Evolutionary conservation across 2,113 vertebrate genomes (phyloP), one percentile per base, ranked within the genome.

Genomic region (Cynocephalus volans): DNA sequence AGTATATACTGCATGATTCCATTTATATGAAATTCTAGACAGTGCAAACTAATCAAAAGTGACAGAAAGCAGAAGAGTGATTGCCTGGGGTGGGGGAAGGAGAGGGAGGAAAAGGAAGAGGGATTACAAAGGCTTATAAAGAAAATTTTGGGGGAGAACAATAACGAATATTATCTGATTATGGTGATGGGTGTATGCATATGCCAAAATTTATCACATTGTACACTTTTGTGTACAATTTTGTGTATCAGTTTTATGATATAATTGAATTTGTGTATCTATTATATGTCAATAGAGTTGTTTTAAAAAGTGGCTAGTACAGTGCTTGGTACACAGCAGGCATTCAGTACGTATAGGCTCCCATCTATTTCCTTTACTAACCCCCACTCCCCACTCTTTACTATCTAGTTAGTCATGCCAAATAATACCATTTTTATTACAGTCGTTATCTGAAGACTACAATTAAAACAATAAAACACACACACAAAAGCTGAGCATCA

Each of bases 131-230:
- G 10, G 79, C 7, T 23, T 79, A 45, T 3, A 31, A 65, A 88
- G 62, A 75, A 94, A 62, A 10, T 73, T 83, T 21, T 3, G 33
- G 33, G 2, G 13, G 24, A 69, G 28, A 96, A 88, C 15, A 31
- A 48, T 80, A 84, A 69, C 52, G 65, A 97, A 75, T 69, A 84
- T 60, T 69, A 75, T 80, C 79, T 92, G 64, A 62, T 48, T 88
- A 36, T 58, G 11, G 9, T 91, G 36, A 67, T 48, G 48, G 77
- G 9, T 48, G n/a, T 83, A 54, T 70, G 24, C 19, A 64, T n/a
- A 82, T 82, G n/a, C 52, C 60, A 84, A 84, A 83, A 52, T 7
- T n/a, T 50, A 76, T 58, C 52, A 92, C 75, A 93, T 50, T 41
- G 11, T 62, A 72, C 2, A 23, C 56, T 77, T 88, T 83, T 79